Base-by-base conservation (phyloP, 2,888 invertebrate genomes). In the Calameuta pallipes region DNA sequence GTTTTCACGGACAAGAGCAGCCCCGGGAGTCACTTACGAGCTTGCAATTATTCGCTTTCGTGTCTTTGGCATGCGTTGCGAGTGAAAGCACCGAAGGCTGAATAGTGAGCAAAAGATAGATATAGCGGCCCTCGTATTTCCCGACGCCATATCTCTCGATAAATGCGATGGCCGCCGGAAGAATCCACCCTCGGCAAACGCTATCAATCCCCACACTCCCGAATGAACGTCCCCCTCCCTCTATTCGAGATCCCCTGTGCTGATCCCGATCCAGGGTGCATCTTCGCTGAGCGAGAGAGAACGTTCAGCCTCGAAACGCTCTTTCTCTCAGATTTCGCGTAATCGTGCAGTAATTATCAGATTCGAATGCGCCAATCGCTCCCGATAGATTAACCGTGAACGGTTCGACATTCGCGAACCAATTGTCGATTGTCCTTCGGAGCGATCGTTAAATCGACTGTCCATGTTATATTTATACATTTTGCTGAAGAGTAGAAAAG, bases 131-230 rank as follows among this genome's bases (percentile, higher is more conserved):
- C 33, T 71, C 33, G 71, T 34, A 71, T 34, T 33, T 12, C 71
- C 0, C 87, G 89, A 82, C 90, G 90, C 90, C 90, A 90, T 90
- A 87, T 87, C 89, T 88, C 84, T 82, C 83, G 83, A 81, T 83
- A 84, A 89, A 84, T 89, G 87, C 87, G 87, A 90, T 90, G 90
- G 90, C 90, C 89, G 90, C 87, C 85, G 82, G 82, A 85, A 88
- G 87, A 88, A 89, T 84, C 88, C 87, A 88, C 89, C 89, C 89
- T 89, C 86, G 86, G 85, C 86, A 81, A 80, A 84, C 83, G 86
- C 87, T 87, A 89, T 88, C 88, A 89, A 85, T 83, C 80, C 85
- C 83, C 82, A 82, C 83, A 77, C 82, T 82, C 80, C 80, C 79
- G 71, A 83, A 56, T 56, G 56, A 84, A 83, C 82, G 82, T 85